Evolutionary conservation across 1,140 invertebrate species (phyloP).

Genomic region (Drosophila chauvacae): DNA sequence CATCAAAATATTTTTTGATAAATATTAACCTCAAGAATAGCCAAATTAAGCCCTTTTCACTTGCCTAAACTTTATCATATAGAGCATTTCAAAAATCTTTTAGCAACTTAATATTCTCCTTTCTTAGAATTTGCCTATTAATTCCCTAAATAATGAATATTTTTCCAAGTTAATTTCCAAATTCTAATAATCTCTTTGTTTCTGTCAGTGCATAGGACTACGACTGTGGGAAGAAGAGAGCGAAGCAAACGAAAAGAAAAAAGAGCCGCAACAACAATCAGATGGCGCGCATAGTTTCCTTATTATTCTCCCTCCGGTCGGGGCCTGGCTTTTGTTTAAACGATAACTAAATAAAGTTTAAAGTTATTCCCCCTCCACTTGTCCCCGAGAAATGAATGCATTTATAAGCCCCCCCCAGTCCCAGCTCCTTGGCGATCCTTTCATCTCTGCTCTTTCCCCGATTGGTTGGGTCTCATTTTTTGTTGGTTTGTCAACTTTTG

Average conservation of each 20-base stretch:
- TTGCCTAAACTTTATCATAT: too few relatives aligned
- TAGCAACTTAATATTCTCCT: too few relatives aligned
- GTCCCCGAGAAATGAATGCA: slow-evolving; percentile 57
- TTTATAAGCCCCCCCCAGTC: slow-evolving; percentile 56
- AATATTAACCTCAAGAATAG: too few relatives aligned
- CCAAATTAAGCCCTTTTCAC: too few relatives aligned
- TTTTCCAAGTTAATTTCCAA: background rate
- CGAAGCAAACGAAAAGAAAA: slow-evolving; percentile 32
- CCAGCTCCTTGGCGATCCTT: slow-evolving; percentile 49
- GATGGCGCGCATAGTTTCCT: slow-evolving; percentile 44
- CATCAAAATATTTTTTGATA: too few relatives aligned
- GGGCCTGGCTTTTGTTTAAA: slow-evolving; percentile 62
- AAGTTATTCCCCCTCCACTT: slow-evolving; percentile 2
- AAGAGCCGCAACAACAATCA: slow-evolving; percentile 32
- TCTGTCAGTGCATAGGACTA: slow-evolving; percentile 27
- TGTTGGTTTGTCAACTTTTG: slow-evolving; percentile 65
- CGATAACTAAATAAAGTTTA: slow-evolving; percentile 77
- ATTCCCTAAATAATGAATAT: too few relatives aligned
- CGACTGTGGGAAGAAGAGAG: slow-evolving; percentile 59
- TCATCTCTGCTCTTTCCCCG: slow-evolving; percentile 12
- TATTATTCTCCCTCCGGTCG: slow-evolving; percentile 12
- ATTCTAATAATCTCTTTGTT: background rate
- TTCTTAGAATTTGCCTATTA: background rate
- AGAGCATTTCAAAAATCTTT: too few relatives aligned
- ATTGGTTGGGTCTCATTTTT: slow-evolving; percentile 26